Percentiles rank a stretch among this genome's conserved stretches.
These are phyloP conservation scores for Hirundichthys speculiger DNA, from an alignment of 2,113 vertebrate species.

Conservation along the genomic window DNA sequence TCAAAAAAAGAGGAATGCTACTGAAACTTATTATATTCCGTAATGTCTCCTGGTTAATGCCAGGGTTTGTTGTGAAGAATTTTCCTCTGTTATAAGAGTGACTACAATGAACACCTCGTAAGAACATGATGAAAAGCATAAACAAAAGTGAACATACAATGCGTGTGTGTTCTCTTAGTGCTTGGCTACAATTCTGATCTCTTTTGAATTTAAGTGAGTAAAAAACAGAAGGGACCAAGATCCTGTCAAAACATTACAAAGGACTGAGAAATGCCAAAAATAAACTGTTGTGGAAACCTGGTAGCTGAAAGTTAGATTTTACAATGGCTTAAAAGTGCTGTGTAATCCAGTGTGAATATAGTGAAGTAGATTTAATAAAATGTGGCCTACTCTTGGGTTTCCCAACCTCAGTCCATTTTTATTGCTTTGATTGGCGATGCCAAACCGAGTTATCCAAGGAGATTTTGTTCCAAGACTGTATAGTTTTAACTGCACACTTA, in stretches of 20 bases:
- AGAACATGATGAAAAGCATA: background rate
- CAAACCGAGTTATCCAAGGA: conserved; percentile 22
- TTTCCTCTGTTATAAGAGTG: conserved; percentile 7
- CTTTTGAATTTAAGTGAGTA: background rate
- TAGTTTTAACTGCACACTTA: background rate
- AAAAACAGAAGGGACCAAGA: background rate
- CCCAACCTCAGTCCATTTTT: background rate
- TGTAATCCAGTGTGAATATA: background rate
- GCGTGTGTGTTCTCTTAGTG: background rate
- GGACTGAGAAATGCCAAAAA: too few relatives aligned
- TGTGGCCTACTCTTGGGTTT: conserved; percentile 9
- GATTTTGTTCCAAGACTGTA: background rate
- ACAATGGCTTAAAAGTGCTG: too few relatives aligned
- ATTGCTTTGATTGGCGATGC: conserved; percentile 12
- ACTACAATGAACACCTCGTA: conserved; percentile 6
- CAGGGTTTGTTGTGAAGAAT: background rate
- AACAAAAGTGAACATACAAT: background rate
- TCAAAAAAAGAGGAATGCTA: conserved; percentile 1
- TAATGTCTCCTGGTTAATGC: conserved; percentile 13
- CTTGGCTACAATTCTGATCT: conserved; percentile 1
- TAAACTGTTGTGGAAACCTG: background rate
- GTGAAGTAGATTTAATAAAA: conserved; percentile 11
- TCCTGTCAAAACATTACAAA: background rate
- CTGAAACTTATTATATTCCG: conserved; percentile 18
- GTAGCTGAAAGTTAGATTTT: background rate